Base-by-base conservation (phyloP, 2,888 invertebrate species). In the Ferdinandea cuprea region DNA sequence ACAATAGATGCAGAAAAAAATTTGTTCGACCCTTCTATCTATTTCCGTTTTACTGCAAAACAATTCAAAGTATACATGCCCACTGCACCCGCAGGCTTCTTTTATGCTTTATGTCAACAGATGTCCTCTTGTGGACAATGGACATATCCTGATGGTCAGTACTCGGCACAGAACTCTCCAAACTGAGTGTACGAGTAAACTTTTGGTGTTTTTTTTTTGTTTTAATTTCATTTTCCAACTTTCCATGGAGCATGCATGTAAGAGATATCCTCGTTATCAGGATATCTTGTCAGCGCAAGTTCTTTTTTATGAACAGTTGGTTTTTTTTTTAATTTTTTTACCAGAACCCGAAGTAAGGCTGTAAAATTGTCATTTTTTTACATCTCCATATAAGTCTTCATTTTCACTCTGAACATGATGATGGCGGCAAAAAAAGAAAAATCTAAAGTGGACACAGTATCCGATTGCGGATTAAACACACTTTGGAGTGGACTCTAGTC, bases 41-140 rank as follows among this genome's bases (percentile, higher is more conserved):
- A 44, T 66, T 72, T 58, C 68, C 25, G 5, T 61, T 37, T 68
- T 21, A 15, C 44, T 56, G 13, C 19, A 65, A 76, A 63, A 50
- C 63, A 65, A 71, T 71, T 71, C 54, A 71, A 59, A 71, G 46
- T 52, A 71, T 56, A 81, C 19, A 19, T 21, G 8, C 17, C 6
- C 8, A 19, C 19, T 46, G 59, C 35, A 59, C 76, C 81, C 81
- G 71, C 76, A 83, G 83, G 77, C 56, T 48, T 66, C 59, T 46
- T 77, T 83, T 71, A 72, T 72, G 59, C 61, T 66, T 77, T 73
- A 72, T 77, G 83, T 83, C 83, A 83, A 83, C 83, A 83, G 83
- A 77, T 83, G 77, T 83, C 77, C 83, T 58, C 72, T 68, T 68
- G 56, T 56, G 58, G 68, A 83, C 83, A 83, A 83, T 77, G 54